These are phyloP conservation scores for Reticulitermes lucifugus DNA, from an alignment of 2,888 invertebrate genomes.

Conservation along the genomic window DNA sequence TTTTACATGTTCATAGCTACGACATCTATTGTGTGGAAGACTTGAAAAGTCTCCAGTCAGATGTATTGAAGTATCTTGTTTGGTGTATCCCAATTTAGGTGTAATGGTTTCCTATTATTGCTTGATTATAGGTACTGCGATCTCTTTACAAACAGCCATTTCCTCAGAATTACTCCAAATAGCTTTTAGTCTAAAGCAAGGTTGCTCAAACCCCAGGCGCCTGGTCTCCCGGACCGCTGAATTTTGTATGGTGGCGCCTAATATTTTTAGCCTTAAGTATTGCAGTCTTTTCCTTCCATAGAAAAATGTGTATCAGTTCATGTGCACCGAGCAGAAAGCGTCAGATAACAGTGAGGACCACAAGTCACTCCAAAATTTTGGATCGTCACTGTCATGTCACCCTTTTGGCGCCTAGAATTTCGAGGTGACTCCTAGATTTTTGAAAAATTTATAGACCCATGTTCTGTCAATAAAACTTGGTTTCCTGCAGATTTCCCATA, in stretches of 20 bases:
- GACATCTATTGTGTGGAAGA: not conserved
- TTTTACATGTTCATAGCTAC: constrained; percentile 33
- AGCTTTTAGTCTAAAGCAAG: not conserved
- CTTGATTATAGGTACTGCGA: constrained; percentile 9
- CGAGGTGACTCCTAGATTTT: no score
- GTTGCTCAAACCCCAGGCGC: not conserved
- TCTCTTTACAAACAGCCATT: constrained; percentile 19
- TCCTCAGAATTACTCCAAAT: not conserved
- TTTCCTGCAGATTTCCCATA: no score
- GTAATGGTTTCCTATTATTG: constrained; percentile 12
- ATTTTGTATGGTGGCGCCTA: no score
- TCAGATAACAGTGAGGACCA: no score
- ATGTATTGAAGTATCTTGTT: constrained; percentile 2
- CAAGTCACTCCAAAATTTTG: not conserved
- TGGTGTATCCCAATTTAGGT: constrained; percentile 7
- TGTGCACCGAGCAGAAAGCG: no score
- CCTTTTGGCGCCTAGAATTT: no score
- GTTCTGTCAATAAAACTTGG: no score
- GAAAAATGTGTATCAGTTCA: no score
- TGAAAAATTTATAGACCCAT: not conserved
- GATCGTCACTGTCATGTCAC: no score
- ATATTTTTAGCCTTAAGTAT: no score
- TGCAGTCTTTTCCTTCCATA: no score
- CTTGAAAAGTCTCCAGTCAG: constrained; percentile 16
- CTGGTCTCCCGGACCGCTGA: no score